Conservation (phyloP, 2,888 invertebrate genomes). For the Cecidostiba fungosa region DNA sequence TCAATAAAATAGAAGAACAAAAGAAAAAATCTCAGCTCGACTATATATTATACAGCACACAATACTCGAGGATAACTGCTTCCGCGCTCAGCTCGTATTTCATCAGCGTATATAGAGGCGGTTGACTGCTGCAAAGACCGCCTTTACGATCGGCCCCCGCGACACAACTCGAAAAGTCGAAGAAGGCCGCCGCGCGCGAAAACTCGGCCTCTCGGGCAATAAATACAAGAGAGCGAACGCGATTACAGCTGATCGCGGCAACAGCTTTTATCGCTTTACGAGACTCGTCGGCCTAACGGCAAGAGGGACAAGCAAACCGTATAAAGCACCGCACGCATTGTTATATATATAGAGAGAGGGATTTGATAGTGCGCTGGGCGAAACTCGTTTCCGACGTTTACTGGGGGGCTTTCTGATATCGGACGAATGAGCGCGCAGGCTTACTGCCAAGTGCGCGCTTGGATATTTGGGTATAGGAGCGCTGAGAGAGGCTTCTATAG, state of each 20-base stretch:
- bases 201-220: constrained; percentile 58
- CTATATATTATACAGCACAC: background rate
- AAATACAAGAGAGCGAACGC: constrained; percentile 67
- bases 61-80: constrained; percentile 7
- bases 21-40: background rate
- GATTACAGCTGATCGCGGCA: constrained; percentile 66
- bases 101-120: background rate
- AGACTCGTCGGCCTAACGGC: constrained; percentile 59
- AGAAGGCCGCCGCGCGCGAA: background rate
- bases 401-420: constrained; percentile 18
- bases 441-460: background rate
- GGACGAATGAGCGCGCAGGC: constrained; percentile 5
- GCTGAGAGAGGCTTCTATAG: background rate
- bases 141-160: constrained; percentile 44
- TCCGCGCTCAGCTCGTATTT: constrained; percentile 13
- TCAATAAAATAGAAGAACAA: constrained; percentile 10
- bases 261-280: constrained; percentile 65
- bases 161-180: background rate
- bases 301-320: constrained; percentile 59
- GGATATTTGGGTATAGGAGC: background rate
- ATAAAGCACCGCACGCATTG: constrained; percentile 38
- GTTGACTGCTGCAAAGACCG: too few species aligned
- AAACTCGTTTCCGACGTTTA: constrained; percentile 40
- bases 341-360: constrained; percentile 20
- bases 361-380: background rate